A percentile compares a stretch with the other conserved stretches of the same genome.
Evolutionary conservation across 1,140 invertebrate genomes (phyloP).

Genomic region (Dendroctonus valens): DNA sequence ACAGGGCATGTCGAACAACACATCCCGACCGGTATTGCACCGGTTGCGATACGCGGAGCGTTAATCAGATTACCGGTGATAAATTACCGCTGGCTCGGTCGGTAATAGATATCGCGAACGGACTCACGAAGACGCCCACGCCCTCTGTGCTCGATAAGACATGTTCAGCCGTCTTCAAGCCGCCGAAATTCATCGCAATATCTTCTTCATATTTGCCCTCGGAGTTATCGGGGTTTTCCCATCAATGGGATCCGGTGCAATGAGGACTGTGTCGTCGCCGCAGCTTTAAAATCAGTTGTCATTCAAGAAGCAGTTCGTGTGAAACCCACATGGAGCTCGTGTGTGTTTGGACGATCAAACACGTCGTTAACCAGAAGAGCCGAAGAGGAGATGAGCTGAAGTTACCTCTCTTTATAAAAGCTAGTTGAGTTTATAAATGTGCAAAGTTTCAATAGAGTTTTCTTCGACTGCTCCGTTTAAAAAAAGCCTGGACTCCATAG

Average conservation of each 20-base stretch:
- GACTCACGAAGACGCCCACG: slow-evolving; percentile 25
- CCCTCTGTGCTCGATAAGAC: slow-evolving; percentile 1
- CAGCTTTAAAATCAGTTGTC: neutral
- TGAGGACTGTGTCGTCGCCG: neutral
- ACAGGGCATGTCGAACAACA: slow-evolving; percentile 28
- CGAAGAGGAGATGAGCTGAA: no score
- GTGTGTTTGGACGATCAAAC: no score
- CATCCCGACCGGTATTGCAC: slow-evolving; percentile 27
- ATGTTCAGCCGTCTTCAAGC: neutral
- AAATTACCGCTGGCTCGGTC: slow-evolving; percentile 20
- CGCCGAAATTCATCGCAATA: neutral
- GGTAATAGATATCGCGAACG: slow-evolving; percentile 29
- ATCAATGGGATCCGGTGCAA: neutral
- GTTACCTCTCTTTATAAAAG: no score
- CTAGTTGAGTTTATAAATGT: no score
- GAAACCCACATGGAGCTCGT: no score
- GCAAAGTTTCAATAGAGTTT: no score
- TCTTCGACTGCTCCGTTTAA: no score
- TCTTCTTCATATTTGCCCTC: neutral
- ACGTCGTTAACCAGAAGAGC: no score
- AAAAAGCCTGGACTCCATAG: no score
- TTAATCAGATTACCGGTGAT: slow-evolving; percentile 29
- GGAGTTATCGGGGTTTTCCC: neutral
- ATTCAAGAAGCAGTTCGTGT: neutral
- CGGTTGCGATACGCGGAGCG: slow-evolving; percentile 25